A percentile compares a stretch with the other conserved stretches of the same genome.
phyloP scores from a whole-genome alignment of 2,113 vertebrate species.

The Ctenodactylus gundi region DNA sequence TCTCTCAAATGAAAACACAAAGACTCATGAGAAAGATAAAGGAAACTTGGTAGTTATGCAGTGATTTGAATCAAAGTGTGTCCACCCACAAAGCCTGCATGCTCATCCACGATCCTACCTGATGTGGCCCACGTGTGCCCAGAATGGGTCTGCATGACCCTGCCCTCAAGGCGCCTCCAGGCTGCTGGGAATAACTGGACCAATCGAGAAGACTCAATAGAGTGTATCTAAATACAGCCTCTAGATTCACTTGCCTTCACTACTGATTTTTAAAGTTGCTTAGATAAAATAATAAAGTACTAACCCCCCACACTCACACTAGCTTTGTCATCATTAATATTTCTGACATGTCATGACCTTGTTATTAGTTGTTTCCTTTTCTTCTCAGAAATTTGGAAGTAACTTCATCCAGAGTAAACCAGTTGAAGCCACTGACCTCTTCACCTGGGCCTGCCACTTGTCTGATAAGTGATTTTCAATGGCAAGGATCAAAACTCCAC shows the following conservation, averaged over 20 bases:
- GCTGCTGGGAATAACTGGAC: not conserved
- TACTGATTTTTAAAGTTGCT: not conserved
- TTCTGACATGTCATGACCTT: not conserved
- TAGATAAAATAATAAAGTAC: not conserved
- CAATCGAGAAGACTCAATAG: not conserved
- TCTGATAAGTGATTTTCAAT: not conserved
- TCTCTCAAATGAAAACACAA: not conserved
- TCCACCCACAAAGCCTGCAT: not conserved
- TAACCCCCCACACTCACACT: too few relatives aligned
- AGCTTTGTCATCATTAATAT: not conserved
- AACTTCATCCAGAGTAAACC: not conserved
- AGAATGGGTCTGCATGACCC: not conserved
- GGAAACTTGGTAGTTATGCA: not conserved
- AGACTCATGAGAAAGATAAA: not conserved
- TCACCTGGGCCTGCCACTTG: not conserved
- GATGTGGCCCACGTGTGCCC: too few relatives aligned
- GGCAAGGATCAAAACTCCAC: not conserved
- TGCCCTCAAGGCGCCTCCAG: not conserved
- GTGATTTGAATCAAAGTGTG: not conserved
- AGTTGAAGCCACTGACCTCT: not conserved
- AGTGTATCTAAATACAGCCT: not conserved
- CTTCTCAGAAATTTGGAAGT: not conserved
- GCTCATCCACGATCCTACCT: not conserved
- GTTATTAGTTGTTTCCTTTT: not conserved
- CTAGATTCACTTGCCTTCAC: not conserved